Evolutionary conservation across 2,797 vertebrate genomes (phyloP), one percentile per base, ranked within the genome.

Genomic region (Xenops minutus): DNA sequence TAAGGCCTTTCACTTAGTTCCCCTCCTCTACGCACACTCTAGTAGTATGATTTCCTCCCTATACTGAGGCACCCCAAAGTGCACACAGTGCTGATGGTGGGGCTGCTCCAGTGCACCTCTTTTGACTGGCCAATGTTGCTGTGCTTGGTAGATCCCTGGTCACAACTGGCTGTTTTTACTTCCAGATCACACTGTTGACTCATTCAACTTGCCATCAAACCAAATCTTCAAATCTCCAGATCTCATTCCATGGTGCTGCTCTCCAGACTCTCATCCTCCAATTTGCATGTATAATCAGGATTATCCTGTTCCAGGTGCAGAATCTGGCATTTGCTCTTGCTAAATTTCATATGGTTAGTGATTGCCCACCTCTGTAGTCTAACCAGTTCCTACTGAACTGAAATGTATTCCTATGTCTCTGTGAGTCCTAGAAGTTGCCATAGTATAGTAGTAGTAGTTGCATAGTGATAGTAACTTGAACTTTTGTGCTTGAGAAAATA

Each of bases 41-140:
- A 44, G 20, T 21, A 44, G 44, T 44, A 44, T 44, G 44, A 44
- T 44, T 44, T 44, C 44, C 44, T 44, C 20, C 44, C 20, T 44
- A 44, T 22, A 44, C 44, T 21, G 10, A 44, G 44, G 44, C 44
- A 21, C 44, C 44, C 44, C 44, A 21, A 44, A 44, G 44, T 44
- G 44, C 20, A 44, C 44, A 44, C 44, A 22, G 44, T 44, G 44
- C 10, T 12, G 20, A 44, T 44, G 44, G 19, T 44, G 44, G 44
- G 44, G 16, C 26, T 5, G 2, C 30, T 56, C 22, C 30, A 46
- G 16, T 30, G 23, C 26, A 41, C 30, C 13, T 55, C 24, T 23
- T 26, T 59, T 2, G 2, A 39, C 5, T 0, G 2, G 3, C 26
- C 37, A 44, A 4, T 19, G 14, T 7, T 56, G 49, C 15, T 34